These are phyloP conservation scores for Eilema depressum DNA, from an alignment of 2,888 invertebrate genomes.

Conservation along the genomic window DNA sequence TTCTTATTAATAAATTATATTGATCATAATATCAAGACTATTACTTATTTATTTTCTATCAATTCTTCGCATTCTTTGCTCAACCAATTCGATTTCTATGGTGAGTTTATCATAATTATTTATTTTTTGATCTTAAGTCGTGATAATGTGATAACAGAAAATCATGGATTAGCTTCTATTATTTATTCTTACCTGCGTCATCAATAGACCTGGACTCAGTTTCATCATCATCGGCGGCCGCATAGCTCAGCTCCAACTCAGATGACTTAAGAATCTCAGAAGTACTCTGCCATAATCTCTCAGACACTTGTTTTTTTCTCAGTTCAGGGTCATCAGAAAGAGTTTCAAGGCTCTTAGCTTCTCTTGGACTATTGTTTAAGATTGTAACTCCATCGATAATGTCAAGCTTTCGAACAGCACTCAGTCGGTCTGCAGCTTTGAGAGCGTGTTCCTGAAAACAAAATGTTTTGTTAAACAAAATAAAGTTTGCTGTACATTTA, in stretches of 20 bases:
- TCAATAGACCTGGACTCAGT: slow-evolving; percentile 70
- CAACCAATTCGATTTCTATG: not conserved
- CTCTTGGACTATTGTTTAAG: slow-evolving; percentile 71
- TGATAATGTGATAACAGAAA: not conserved
- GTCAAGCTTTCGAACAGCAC: slow-evolving; percentile 69
- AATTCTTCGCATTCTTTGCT: not conserved
- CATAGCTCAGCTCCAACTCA: slow-evolving; percentile 75
- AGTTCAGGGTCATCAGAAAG: slow-evolving; percentile 68
- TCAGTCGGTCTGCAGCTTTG: slow-evolving; percentile 72
- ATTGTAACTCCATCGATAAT: slow-evolving; percentile 75
- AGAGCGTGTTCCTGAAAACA: slow-evolving; percentile 74
- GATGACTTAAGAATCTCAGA: slow-evolving; percentile 70
- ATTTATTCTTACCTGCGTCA: slow-evolving; percentile 62
- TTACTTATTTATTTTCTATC: not conserved
- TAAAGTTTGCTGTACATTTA: not conserved
- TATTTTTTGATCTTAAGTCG: not conserved
- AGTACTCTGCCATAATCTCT: slow-evolving; percentile 73
- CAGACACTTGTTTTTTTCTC: slow-evolving; percentile 71
- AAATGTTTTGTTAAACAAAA: not conserved
- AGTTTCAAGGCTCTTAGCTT: slow-evolving; percentile 71
- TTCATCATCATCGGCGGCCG: slow-evolving; percentile 65
- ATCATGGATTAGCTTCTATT: not conserved
- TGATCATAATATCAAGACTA: not conserved
- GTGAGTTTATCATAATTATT: not conserved
- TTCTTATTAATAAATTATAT: not conserved